Conservation (phyloP, 2,113 vertebrate genomes). For the Procavia capensis region DNA sequence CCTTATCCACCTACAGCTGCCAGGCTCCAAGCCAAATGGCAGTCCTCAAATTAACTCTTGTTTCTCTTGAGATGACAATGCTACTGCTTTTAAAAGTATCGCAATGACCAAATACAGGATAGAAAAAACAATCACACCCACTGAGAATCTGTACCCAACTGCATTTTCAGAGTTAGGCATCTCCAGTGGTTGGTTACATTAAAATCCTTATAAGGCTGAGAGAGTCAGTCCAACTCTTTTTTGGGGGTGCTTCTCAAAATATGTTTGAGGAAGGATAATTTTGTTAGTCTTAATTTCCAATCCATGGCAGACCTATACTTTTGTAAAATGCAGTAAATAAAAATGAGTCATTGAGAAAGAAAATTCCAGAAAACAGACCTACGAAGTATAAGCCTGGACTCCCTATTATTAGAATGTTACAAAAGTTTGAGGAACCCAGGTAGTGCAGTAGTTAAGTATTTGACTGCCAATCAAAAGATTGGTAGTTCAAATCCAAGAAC, state of each 20-base stretch:
- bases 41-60: conserved; percentile 72
- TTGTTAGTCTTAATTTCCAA: conserved; percentile 54
- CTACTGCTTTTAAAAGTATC: conserved; percentile 49
- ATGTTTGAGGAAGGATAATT: neutral
- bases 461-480: too few species aligned
- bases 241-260: neutral
- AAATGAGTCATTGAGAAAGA: conserved; percentile 19
- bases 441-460: too few species aligned
- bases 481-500: too few species aligned
- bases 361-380: conserved; percentile 1
- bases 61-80: conserved; percentile 63
- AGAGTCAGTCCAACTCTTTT: neutral
- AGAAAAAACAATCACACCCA: neutral
- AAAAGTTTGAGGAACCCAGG: neutral
- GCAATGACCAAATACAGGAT: neutral
- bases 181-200: neutral
- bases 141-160: neutral
- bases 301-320: conserved; percentile 26
- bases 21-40: conserved; percentile 60
- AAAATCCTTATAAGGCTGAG: conserved; percentile 12
- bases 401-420: conserved; percentile 39
- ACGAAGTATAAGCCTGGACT: neutral
- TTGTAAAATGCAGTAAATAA: neutral
- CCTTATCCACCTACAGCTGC: conserved; percentile 70
- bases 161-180: conserved; percentile 11